Percentiles rank a stretch among this genome's conserved stretches.
Evolutionary conservation across 2,797 vertebrate genomes (phyloP).

Genomic region (Austrolebias charrua): DNA sequence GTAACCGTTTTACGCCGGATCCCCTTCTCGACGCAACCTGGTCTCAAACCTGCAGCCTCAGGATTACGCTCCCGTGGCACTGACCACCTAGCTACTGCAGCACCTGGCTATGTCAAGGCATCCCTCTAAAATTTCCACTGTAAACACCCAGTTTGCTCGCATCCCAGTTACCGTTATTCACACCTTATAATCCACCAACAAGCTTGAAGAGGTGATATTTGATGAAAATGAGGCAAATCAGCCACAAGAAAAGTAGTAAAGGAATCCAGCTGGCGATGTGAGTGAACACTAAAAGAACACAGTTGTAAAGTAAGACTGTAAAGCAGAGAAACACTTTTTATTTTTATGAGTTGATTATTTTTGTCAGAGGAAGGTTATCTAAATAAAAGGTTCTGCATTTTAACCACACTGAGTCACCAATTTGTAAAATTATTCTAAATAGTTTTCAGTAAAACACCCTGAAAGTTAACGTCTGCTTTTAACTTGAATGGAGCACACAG

Average conservation of each 20-base stretch:
- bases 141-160: constrained; percentile 19
- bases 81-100: too few relatives aligned
- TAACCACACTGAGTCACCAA: not conserved
- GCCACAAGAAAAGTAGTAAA: constrained; percentile 13
- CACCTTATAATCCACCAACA: constrained; percentile 10
- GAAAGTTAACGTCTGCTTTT: not conserved
- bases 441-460: not conserved
- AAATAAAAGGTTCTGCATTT: not conserved
- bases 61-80: too few relatives aligned
- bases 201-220: constrained; percentile 8
- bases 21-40: too few relatives aligned
- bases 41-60: too few relatives aligned
- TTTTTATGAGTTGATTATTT: constrained; percentile 6
- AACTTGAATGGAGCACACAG: not conserved
- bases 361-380: constrained; percentile 36
- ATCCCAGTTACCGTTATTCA: not conserved
- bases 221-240: not conserved
- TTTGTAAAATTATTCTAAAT: not conserved
- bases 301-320: constrained; percentile 21
- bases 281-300: constrained; percentile 13
- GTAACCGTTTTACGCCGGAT: too few relatives aligned
- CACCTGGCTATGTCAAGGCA: constrained; percentile 39
- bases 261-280: constrained; percentile 4
- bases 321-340: constrained; percentile 20
- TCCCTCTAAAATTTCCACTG: constrained; percentile 37